Percentiles rank a stretch among this genome's conserved stretches.
Conservation (phyloP, 1,140 invertebrate species). For the Polypedilum vanderplanki region DNA sequence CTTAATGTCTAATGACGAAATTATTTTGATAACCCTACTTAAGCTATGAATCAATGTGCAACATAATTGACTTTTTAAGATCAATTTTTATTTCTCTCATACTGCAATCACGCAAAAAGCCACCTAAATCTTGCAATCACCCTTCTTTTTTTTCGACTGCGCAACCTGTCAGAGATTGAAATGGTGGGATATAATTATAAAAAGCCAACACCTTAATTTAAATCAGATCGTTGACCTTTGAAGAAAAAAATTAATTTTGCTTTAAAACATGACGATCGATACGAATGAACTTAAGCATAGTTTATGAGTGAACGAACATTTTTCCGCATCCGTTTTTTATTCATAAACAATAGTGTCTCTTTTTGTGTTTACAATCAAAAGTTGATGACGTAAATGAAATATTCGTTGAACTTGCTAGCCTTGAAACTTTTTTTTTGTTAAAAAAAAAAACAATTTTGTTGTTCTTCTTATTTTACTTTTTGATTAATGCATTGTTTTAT, state of each 20-base stretch:
- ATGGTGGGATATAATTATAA: not conserved
- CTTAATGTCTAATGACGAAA: not conserved
- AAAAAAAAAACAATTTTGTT: too few species aligned
- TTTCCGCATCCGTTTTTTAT: too few species aligned
- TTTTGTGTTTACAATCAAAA: not conserved
- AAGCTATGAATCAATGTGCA: not conserved
- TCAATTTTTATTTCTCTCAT: not conserved
- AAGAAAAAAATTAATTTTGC: too few species aligned
- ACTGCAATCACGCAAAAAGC: not conserved
- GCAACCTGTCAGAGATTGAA: too few species aligned
- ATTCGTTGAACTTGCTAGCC: not conserved
- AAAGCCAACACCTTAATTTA: slow-evolving; percentile 2
- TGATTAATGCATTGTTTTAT: too few species aligned
- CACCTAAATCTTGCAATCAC: not conserved
- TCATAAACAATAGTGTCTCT: too few species aligned
- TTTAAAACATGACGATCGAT: too few species aligned
- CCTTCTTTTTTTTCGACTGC: not conserved
- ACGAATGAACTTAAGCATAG: too few species aligned
- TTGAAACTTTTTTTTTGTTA: not conserved
- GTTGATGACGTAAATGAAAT: not conserved
- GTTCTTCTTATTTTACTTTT: too few species aligned
- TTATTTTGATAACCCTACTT: not conserved
- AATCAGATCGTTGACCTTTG: slow-evolving; percentile 1
- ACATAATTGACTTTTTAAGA: slow-evolving; percentile 1
- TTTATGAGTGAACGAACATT: too few species aligned